Percentiles rank a stretch among this genome's conserved stretches.
phyloP scores from a whole-genome alignment of 2,888 invertebrate species.

The Drepanosiphum platanoidis region DNA sequence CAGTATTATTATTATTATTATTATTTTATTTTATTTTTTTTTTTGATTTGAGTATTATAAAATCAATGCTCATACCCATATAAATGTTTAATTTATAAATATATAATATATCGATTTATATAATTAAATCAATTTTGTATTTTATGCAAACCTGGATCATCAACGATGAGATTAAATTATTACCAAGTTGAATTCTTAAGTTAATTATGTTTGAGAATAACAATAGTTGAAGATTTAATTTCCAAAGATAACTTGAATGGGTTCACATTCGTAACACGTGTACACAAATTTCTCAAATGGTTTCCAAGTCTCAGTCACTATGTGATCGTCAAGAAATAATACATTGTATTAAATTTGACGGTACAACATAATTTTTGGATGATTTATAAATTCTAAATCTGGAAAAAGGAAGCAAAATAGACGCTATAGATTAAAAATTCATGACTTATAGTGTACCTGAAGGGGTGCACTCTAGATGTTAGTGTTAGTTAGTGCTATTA shows the following conservation, averaged over 20 bases:
- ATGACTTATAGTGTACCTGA: constrained; percentile 46
- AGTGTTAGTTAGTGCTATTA: constrained; percentile 35
- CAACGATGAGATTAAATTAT: constrained; percentile 12
- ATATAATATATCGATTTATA: constrained; percentile 7
- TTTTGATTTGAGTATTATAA: no score
- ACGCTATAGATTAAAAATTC: constrained; percentile 45
- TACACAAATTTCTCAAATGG: constrained; percentile 30
- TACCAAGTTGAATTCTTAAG: neutral
- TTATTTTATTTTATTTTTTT: no score
- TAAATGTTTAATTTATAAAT: neutral
- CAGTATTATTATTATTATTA: no score
- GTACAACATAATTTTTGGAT: constrained; percentile 40
- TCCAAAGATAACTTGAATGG: constrained; percentile 34
- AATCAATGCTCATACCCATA: neutral
- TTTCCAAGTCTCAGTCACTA: constrained; percentile 25
- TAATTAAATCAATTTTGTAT: constrained; percentile 7
- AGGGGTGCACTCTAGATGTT: constrained; percentile 55
- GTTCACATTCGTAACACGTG: constrained; percentile 9
- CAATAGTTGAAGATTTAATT: constrained; percentile 21
- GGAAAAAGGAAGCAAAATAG: constrained; percentile 58
- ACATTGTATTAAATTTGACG: constrained; percentile 43
- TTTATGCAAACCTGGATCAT: constrained; percentile 34
- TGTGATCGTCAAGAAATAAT: constrained; percentile 31
- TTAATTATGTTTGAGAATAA: constrained; percentile 16
- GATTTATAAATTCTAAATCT: constrained; percentile 57